phyloP scores from a whole-genome alignment of 2,888 invertebrate species.

The Petrolisthes manimaculis region DNA sequence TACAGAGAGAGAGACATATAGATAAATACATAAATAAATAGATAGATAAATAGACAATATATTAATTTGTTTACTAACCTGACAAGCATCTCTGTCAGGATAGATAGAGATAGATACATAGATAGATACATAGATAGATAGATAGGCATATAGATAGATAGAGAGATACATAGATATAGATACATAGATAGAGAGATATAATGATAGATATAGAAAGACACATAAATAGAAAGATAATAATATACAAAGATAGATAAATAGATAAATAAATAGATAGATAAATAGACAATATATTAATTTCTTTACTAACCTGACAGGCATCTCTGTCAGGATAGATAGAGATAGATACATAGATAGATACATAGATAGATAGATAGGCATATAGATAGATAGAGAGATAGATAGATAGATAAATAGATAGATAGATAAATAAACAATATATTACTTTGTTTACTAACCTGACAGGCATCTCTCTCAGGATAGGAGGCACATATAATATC shows the following conservation, averaged over 20 bases:
- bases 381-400: too few relatives aligned
- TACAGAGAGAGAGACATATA: too few relatives aligned
- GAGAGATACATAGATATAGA: neutral
- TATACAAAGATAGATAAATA: too few relatives aligned
- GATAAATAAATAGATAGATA: too few relatives aligned
- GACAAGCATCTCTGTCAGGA: slow-evolving; percentile 20
- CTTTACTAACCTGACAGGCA: neutral
- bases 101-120: too few relatives aligned
- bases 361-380: too few relatives aligned
- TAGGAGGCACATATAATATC: slow-evolving; percentile 40
- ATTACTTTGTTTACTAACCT: neutral
- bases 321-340: too few relatives aligned
- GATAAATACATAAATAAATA: too few relatives aligned
- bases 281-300: neutral
- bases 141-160: neutral
- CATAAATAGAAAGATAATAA: too few relatives aligned
- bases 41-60: neutral
- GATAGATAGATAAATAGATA: too few relatives aligned
- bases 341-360: too few relatives aligned
- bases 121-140: neutral
- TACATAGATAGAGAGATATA: neutral
- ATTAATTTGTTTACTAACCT: neutral
- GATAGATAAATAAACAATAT: neutral
- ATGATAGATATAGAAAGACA: too few relatives aligned
- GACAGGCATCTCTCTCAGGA: slow-evolving; percentile 32